A percentile compares a stretch with the other conserved stretches of the same genome.
Evolutionary conservation across 2,888 invertebrate species (phyloP).

Genomic region (Pseudeuparius sepicola): DNA sequence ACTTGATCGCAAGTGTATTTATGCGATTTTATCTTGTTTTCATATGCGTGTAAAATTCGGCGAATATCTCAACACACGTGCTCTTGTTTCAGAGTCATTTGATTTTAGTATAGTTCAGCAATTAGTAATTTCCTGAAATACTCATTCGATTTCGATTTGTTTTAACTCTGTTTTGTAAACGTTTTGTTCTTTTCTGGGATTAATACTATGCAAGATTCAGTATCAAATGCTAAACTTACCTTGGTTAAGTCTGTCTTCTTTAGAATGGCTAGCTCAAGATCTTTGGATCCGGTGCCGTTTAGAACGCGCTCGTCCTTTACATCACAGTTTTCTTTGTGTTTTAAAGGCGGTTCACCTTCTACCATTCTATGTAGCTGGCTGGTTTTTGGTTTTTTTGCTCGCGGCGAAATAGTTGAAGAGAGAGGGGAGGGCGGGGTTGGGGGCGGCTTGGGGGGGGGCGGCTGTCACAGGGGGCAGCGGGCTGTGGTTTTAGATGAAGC

Average conservation of each 20-base stretch:
- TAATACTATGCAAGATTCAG: too few species aligned
- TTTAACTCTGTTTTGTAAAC: too few species aligned
- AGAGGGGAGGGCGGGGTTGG: conserved; percentile 11
- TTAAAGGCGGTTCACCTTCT: conserved; percentile 77
- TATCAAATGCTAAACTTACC: conserved; percentile 12
- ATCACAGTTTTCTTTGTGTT: conserved; percentile 68
- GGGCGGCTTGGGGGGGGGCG: conserved; percentile 30
- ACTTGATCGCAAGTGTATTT: too few species aligned
- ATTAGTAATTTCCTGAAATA: too few species aligned
- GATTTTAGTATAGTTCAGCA: too few species aligned
- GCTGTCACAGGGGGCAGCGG: conserved; percentile 36
- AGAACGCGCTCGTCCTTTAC: conserved; percentile 73
- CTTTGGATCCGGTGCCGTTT: conserved; percentile 69
- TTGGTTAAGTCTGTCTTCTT: conserved; percentile 18
- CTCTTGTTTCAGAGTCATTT: too few species aligned
- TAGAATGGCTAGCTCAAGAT: conserved; percentile 37
- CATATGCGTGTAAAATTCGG: too few species aligned
- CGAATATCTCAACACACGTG: too few species aligned
- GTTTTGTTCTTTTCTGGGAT: too few species aligned
- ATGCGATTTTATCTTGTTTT: too few species aligned
- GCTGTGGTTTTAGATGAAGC: conserved; percentile 28
- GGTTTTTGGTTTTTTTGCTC: conserved; percentile 23
- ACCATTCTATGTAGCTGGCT: conserved; percentile 63
- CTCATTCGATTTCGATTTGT: too few species aligned
- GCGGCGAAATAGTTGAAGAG: conserved; percentile 22